Evolutionary conservation across 2,888 invertebrate genomes (phyloP).

Genomic region (Auanema freiburgensis): DNA sequence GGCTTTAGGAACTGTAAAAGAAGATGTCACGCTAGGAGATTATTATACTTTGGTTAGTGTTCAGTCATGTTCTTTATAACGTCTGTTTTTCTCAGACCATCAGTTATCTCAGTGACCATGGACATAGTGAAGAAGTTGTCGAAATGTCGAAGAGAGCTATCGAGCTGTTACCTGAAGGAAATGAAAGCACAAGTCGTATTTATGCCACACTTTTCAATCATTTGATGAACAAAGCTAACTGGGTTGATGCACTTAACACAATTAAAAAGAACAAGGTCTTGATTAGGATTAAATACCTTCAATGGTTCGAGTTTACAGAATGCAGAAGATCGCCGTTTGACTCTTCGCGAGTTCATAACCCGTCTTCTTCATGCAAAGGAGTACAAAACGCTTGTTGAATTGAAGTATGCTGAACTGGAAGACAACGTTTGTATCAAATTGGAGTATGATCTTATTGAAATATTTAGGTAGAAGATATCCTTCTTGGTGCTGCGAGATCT

Average conservation of each 20-base stretch:
- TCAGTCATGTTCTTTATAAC: neutral
- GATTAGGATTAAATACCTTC: neutral
- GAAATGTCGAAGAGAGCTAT: constrained; percentile 39
- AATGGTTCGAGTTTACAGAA: constrained; percentile 5
- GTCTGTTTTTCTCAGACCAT: constrained; percentile 27
- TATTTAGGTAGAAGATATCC: constrained; percentile 29
- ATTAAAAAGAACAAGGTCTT: constrained; percentile 16
- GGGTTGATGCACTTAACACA: constrained; percentile 43
- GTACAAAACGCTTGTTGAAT: constrained; percentile 12
- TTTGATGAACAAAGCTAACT: constrained; percentile 33
- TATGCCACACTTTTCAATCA: constrained; percentile 53
- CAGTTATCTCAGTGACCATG: constrained; percentile 41
- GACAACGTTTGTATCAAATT: constrained; percentile 8
- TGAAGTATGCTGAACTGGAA: constrained; percentile 14
- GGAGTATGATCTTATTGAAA: neutral
- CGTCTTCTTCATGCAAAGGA: constrained; percentile 9
- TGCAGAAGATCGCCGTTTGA: neutral
- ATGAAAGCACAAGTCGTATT: constrained; percentile 32
- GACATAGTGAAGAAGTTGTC: constrained; percentile 43
- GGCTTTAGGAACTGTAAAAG: neutral
- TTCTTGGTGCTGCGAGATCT: constrained; percentile 29
- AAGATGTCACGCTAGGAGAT: constrained; percentile 24
- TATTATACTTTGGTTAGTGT: constrained; percentile 11
- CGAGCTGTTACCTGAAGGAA: constrained; percentile 28
- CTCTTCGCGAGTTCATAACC: constrained; percentile 11